Evolutionary conservation across 2,888 invertebrate genomes (phyloP).

Genomic region (Pseudococcus jackbeardsleyi): DNA sequence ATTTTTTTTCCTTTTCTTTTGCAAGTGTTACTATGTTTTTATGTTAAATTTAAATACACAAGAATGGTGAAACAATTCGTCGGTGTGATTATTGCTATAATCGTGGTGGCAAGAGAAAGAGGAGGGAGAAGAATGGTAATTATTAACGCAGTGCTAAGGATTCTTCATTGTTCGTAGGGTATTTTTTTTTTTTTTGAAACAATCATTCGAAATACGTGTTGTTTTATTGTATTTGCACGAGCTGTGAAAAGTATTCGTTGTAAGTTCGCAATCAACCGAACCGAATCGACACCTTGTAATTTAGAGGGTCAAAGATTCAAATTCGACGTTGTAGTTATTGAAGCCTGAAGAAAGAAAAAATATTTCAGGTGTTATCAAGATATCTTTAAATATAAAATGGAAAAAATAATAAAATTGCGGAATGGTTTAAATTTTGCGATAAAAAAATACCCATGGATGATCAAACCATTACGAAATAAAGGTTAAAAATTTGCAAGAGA

Average conservation of each 20-base stretch:
- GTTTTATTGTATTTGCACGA: no score
- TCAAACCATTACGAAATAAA: no score
- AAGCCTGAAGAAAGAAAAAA: neutral
- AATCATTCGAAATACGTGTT: neutral
- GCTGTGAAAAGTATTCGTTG: no score
- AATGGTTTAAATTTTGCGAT: no score
- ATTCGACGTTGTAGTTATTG: neutral
- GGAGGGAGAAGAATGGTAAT: neutral
- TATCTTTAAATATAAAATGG: neutral
- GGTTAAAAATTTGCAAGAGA: no score
- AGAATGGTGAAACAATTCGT: neutral
- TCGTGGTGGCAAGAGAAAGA: neutral
- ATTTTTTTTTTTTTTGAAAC: neutral
- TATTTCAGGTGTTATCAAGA: neutral
- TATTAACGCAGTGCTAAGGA: constrained; percentile 1
- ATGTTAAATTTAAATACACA: constrained; percentile 16
- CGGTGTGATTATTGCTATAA: neutral
- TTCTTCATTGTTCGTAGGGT: neutral
- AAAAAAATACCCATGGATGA: no score
- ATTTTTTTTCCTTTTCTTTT: constrained; percentile 5
- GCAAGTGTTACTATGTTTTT: constrained; percentile 11
- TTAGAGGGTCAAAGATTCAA: neutral
- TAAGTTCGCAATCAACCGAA: no score
- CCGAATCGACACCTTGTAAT: no score
- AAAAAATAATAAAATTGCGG: no score